These are phyloP conservation scores for Xyrauchen texanus DNA, from an alignment of 2,113 vertebrate genomes.

Conservation along the genomic window DNA sequence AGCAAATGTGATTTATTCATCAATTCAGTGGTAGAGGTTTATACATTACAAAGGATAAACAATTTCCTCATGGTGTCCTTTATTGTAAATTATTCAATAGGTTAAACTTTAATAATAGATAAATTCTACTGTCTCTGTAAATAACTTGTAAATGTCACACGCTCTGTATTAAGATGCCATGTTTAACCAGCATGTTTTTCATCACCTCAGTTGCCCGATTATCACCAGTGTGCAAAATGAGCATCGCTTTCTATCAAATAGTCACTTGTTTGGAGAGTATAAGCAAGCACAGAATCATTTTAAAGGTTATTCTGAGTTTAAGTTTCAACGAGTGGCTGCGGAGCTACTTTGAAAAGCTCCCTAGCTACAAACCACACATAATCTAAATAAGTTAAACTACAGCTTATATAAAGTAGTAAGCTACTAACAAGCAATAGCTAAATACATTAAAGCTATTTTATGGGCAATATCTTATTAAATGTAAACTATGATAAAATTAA, in stretches of 20 bases:
- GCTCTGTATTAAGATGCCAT: conserved; percentile 50
- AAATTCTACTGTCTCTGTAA: conserved; percentile 56
- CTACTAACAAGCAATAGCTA: too few species aligned
- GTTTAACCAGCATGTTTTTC: conserved; percentile 49
- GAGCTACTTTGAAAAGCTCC: too few species aligned
- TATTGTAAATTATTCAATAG: conserved; percentile 66
- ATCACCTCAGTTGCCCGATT: conserved; percentile 10
- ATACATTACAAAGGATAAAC: conserved; percentile 54
- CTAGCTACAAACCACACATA: too few species aligned
- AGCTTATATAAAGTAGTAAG: too few species aligned
- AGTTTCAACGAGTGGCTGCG: not conserved
- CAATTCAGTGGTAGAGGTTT: conserved; percentile 58
- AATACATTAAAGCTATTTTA: too few species aligned
- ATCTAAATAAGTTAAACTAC: too few species aligned
- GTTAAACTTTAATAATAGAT: conserved; percentile 68
- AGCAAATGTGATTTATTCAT: conserved; percentile 65
- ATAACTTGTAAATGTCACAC: conserved; percentile 68
- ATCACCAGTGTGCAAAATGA: conserved; percentile 4
- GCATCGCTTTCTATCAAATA: not conserved
- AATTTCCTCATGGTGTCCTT: conserved; percentile 54
- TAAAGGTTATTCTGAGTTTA: not conserved
- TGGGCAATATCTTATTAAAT: too few species aligned
- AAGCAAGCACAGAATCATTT: not conserved
- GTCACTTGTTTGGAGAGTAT: not conserved
- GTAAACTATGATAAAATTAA: too few species aligned